A percentile compares a stretch with the other conserved stretches of the same genome.
Evolutionary conservation across 2,797 vertebrate species (phyloP).

Genomic region (Arctocebus calabarensis): DNA sequence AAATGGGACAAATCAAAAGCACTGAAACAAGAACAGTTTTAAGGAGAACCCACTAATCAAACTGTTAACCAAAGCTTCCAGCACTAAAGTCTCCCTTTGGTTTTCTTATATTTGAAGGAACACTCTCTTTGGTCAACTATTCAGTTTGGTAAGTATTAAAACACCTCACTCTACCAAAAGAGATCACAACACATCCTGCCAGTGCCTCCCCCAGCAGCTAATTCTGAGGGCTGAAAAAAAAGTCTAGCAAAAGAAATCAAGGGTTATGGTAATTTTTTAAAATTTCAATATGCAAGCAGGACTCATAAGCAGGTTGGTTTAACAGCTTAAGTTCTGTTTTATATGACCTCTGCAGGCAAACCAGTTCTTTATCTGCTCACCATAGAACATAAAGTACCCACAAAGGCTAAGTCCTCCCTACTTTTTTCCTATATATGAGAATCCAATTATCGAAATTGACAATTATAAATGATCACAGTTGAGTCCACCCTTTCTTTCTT

Average conservation of each 20-base stretch:
- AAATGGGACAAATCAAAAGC: conserved; percentile 29
- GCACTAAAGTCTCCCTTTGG: conserved; percentile 51
- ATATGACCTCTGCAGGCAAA: conserved; percentile 58
- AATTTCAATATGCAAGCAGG: conserved; percentile 51
- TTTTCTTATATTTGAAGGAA: conserved; percentile 56
- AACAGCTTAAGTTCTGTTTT: conserved; percentile 55
- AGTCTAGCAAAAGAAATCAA: conserved; percentile 21
- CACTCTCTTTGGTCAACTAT: conserved; percentile 3
- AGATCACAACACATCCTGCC: conserved; percentile 34
- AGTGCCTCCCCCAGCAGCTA: neutral
- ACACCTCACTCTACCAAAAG: conserved; percentile 23
- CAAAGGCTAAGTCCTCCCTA: conserved; percentile 3
- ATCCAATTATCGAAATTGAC: conserved; percentile 32
- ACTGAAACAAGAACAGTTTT: conserved; percentile 44
- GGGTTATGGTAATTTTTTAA: conserved; percentile 36
- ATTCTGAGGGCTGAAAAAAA: neutral
- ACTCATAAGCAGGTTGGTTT: conserved; percentile 39
- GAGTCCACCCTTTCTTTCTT: neutral
- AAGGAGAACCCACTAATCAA: conserved; percentile 35
- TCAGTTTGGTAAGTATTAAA: conserved; percentile 54
- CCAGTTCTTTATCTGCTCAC: conserved; percentile 65
- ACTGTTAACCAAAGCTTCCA: conserved; percentile 26
- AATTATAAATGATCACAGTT: neutral
- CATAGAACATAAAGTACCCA: conserved; percentile 12
- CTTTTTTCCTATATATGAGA: conserved; percentile 51